Evolutionary conservation across 2,888 invertebrate species (phyloP).

Genomic region (Apamea crenata): DNA sequence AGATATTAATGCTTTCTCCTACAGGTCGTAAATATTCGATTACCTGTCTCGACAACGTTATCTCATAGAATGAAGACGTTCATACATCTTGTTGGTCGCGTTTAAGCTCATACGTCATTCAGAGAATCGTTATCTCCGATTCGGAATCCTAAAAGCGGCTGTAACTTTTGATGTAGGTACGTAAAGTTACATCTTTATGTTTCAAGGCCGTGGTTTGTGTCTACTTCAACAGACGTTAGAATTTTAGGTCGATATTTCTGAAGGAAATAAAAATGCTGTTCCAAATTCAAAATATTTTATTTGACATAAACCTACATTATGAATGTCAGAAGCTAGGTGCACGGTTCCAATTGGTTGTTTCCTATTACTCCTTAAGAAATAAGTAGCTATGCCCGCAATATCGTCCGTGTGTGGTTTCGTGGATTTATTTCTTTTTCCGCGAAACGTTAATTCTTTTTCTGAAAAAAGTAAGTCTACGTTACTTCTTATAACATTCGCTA

Average conservation of each 20-base stretch:
- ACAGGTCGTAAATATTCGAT: conserved; percentile 54
- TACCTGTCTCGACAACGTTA: conserved; percentile 9
- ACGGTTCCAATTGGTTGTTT: neutral
- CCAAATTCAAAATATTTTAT: neutral
- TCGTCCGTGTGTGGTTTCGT: too few relatives aligned
- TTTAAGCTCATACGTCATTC: conserved; percentile 40
- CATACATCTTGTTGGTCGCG: conserved; percentile 21
- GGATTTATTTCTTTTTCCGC: too few relatives aligned
- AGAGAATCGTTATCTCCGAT: conserved; percentile 34
- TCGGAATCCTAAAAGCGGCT: conserved; percentile 22
- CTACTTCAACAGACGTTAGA: neutral
- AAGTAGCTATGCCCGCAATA: too few relatives aligned
- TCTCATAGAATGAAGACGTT: conserved; percentile 32
- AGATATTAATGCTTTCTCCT: conserved; percentile 29
- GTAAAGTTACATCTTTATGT: neutral
- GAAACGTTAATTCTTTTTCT: too few relatives aligned
- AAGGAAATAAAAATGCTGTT: neutral
- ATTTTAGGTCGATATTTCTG: too few relatives aligned
- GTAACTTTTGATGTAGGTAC: conserved; percentile 13
- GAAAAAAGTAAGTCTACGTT: too few relatives aligned
- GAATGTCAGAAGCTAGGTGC: neutral
- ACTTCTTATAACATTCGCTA: too few relatives aligned
- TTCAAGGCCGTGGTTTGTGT: neutral
- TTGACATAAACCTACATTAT: neutral
- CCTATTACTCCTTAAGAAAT: too few relatives aligned